Evolutionary conservation across 2,113 vertebrate species (phyloP).

Genomic region (Brachirus orientalis): DNA sequence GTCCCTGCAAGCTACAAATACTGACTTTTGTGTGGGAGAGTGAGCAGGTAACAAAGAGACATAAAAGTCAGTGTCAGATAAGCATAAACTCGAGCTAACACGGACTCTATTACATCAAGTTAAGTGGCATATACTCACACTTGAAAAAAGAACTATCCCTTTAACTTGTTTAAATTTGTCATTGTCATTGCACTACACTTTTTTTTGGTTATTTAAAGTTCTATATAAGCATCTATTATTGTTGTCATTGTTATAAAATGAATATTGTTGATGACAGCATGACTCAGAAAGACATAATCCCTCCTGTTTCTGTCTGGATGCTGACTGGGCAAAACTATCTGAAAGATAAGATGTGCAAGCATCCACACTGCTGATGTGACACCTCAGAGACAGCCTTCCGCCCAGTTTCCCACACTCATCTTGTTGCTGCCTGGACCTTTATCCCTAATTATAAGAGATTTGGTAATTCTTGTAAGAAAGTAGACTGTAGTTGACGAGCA

Average conservation of each 20-base stretch:
- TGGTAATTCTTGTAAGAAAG: background rate
- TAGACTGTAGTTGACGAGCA: background rate
- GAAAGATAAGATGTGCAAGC: constrained; percentile 53
- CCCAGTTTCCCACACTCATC: constrained; percentile 11
- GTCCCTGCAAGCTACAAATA: too few relatives aligned
- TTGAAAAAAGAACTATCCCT: too few relatives aligned
- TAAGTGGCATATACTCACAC: too few relatives aligned
- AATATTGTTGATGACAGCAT: background rate
- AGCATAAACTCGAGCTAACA: too few relatives aligned
- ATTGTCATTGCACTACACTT: too few relatives aligned
- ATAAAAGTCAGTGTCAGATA: too few relatives aligned
- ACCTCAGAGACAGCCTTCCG: background rate
- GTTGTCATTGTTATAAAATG: background rate
- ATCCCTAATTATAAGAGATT: background rate
- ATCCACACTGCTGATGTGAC: constrained; percentile 11
- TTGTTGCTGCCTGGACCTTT: background rate
- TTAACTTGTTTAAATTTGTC: too few relatives aligned
- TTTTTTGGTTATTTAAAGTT: too few relatives aligned
- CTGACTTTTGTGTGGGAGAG: too few relatives aligned
- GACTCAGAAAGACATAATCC: background rate
- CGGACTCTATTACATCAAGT: too few relatives aligned
- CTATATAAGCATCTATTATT: too few relatives aligned
- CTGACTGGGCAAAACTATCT: constrained; percentile 69
- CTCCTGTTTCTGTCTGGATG: constrained; percentile 18
- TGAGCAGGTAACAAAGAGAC: too few relatives aligned